Conservation (phyloP, 2,888 invertebrate genomes). For the Agrochola macilenta region DNA sequence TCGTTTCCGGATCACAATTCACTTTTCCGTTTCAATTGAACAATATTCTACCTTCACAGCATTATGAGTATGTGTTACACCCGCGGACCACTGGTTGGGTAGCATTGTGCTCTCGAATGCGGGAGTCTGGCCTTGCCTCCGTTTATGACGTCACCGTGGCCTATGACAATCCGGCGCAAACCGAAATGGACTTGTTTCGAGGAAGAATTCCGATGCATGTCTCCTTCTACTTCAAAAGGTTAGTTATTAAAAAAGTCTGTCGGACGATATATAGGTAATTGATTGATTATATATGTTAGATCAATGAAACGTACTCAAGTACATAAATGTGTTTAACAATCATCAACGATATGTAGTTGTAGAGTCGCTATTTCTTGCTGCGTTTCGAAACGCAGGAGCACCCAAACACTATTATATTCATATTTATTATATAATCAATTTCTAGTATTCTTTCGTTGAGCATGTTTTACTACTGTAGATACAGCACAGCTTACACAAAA, state of each 20-base stretch:
- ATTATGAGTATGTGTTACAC: conserved; percentile 95
- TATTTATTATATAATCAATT: not conserved
- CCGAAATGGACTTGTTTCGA: conserved; percentile 92
- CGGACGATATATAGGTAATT: not conserved
- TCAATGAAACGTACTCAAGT: not conserved
- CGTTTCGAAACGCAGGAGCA: not conserved
- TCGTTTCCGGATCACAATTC: conserved; percentile 10
- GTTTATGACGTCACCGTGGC: conserved; percentile 97
- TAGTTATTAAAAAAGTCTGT: conserved; percentile 3
- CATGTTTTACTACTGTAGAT: not conserved
- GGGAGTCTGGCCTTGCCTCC: conserved; percentile 92
- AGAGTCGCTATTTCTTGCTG: not conserved
- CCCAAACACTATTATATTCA: not conserved
- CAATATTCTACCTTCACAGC: conserved; percentile 69
- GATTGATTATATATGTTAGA: not conserved
- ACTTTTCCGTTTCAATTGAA: conserved; percentile 1
- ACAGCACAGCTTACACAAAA: not conserved
- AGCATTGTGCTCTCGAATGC: conserved; percentile 90
- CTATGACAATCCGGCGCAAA: conserved; percentile 94
- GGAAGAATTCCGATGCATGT: conserved; percentile 94
- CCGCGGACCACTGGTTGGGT: conserved; percentile 96
- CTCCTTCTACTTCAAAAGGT: conserved; percentile 94
- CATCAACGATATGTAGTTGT: not conserved
- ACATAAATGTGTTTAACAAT: not conserved
- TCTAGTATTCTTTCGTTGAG: not conserved